Evolutionary conservation across 1,140 invertebrate species (phyloP), one percentile per base, ranked within the genome.

Genomic region (Neuroterus valhalla): DNA sequence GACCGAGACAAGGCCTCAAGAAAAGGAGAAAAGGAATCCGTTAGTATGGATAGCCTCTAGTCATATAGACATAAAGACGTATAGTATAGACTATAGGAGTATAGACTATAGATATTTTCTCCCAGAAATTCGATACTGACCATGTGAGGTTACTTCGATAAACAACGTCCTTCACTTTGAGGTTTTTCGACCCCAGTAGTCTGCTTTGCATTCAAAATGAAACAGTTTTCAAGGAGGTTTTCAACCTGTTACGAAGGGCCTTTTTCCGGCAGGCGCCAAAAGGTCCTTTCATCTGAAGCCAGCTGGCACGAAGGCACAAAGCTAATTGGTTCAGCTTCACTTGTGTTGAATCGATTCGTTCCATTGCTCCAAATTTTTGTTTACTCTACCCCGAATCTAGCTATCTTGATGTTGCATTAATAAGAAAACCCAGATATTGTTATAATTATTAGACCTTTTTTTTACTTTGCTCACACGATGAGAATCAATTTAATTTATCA

Each of bases 21-120:
- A 70, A 70, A 43, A 70, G 46, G 69, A 38, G 46, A 43, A 52
- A 70, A 48, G 69, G 48, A 70, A 70, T 52, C n/a, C 44, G 50
- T 17, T n/a, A 26, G 50, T 55, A 62, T 62, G 46, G 31, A 70
- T 48, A 45, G 48, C 42, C 11, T 62, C 31, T 62, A 62, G 52
- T 23, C 52, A 62, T 31, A 62, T 62, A 62, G 1, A 8, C 4
- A 26, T 23, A 26, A 3, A 31, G 31, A 31, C 31, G 31, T 31
- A 31, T 31, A 31, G 31, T 31, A 2, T 31, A 4, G 26, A 26
- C 26, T 31, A 31, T 31, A n/a, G n/a, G n/a, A n/a, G n/a, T n/a
- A 31, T 31, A 31, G 2, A n/a, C n/a, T n/a, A 31, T 31, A 31
- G 4, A 31, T 31, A 31, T 23, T 26, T 62, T 23, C 11, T 26